These are phyloP conservation scores for Pyralis farinalis DNA, from an alignment of 2,888 invertebrate genomes.

Conservation along the genomic window DNA sequence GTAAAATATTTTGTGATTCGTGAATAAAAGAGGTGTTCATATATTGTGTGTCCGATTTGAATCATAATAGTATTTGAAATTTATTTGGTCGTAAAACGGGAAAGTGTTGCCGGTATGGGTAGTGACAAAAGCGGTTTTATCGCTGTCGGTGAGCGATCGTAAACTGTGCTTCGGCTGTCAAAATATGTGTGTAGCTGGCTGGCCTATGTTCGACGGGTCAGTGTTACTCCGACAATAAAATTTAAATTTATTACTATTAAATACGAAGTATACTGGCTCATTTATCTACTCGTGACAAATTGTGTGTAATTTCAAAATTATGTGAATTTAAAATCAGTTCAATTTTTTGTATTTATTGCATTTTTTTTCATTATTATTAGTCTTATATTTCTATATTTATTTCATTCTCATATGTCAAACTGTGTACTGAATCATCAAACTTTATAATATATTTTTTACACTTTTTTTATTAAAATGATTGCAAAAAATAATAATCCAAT, in stretches of 20 bases:
- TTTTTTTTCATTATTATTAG: not conserved
- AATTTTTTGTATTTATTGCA: not conserved
- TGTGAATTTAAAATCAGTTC: not conserved
- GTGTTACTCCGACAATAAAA: constrained; percentile 7
- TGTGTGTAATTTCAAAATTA: not conserved
- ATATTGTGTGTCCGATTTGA: constrained; percentile 74
- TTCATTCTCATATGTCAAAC: too few species aligned
- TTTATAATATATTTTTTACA: not conserved
- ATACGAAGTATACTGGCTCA: constrained; percentile 2
- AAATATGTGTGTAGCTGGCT: constrained; percentile 47
- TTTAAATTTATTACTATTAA: constrained; percentile 9
- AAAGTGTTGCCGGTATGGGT: constrained; percentile 64
- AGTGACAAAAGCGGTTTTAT: constrained; percentile 75
- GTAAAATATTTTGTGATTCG: constrained; percentile 62
- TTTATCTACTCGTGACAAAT: constrained; percentile 9
- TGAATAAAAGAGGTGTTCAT: constrained; percentile 62
- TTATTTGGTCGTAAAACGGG: constrained; percentile 75
- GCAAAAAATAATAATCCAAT: constrained; percentile 8
- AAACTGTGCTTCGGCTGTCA: constrained; percentile 76
- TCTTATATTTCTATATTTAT: not conserved
- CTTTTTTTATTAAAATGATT: not conserved
- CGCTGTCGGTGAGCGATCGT: constrained; percentile 63
- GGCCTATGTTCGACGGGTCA: constrained; percentile 27
- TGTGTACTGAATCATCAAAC: not conserved
- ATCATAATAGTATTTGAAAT: constrained; percentile 79